Evolutionary conservation across 37 sponge, comb jelly and placozoan genomes (phyloP).

Genomic region (Ephydatia muelleri): DNA sequence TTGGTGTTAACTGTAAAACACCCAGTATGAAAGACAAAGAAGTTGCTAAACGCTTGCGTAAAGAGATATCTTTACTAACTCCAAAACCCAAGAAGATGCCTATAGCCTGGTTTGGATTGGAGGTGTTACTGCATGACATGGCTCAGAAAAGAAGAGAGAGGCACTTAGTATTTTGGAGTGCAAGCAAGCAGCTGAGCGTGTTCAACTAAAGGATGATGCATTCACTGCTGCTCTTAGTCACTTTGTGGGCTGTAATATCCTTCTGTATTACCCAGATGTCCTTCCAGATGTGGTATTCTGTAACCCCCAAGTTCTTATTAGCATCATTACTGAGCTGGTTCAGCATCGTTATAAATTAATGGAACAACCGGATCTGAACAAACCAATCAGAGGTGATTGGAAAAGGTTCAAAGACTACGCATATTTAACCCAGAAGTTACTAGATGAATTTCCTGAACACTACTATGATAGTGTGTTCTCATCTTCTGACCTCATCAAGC

Average conservation of each 20-base stretch:
- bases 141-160: background rate
- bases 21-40: background rate
- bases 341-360: background rate
- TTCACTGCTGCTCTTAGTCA: background rate
- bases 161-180: background rate
- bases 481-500: background rate
- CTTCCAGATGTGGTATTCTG: constrained; percentile 4
- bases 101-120: background rate
- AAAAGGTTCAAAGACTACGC: background rate
- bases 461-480: background rate
- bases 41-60: background rate
- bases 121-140: background rate
- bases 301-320: constrained; percentile 8
- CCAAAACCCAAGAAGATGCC: constrained; percentile 3
- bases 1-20: background rate
- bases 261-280: background rate
- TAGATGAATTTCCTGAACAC: no score
- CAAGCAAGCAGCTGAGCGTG: background rate
- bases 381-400: background rate
- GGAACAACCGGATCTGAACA: background rate
- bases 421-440: no score
- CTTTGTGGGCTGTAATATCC: background rate
- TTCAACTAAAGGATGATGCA: background rate
- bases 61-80: background rate
- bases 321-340: constrained; percentile 4